phyloP scores from a whole-genome alignment of 2,113 vertebrate genomes.

The Sterna hirundo region DNA sequence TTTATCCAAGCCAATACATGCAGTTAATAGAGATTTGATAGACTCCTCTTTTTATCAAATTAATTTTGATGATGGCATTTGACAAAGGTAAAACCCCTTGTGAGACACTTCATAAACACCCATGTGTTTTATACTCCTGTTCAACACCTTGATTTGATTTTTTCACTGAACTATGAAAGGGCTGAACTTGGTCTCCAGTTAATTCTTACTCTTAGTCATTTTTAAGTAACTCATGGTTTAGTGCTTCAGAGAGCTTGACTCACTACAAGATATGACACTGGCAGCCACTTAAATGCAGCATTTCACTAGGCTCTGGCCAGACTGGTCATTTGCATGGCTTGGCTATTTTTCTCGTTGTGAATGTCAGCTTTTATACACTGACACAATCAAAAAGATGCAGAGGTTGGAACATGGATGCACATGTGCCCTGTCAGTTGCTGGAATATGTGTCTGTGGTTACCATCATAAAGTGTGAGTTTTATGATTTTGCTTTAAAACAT shows the following conservation, averaged over 20 bases:
- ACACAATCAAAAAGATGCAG: neutral
- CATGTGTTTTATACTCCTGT: neutral
- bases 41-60: neutral
- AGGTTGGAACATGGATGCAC: neutral
- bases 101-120: neutral
- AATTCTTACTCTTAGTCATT: neutral
- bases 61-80: neutral
- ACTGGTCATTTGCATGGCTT: neutral
- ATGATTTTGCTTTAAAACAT: neutral
- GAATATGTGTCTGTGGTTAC: neutral
- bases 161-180: neutral
- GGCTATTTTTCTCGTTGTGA: neutral
- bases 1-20: neutral
- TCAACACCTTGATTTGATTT: neutral
- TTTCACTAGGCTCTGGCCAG: neutral
- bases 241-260: neutral
- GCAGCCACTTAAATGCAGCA: neutral
- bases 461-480: neutral
- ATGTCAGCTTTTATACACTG: neutral
- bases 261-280: neutral
- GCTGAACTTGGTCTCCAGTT: neutral
- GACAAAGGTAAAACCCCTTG: neutral
- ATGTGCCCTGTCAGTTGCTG: neutral
- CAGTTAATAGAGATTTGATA: neutral
- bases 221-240: neutral